phyloP scores from a whole-genome alignment of 2,113 vertebrate species.

The Dendrocopos noguchii region DNA sequence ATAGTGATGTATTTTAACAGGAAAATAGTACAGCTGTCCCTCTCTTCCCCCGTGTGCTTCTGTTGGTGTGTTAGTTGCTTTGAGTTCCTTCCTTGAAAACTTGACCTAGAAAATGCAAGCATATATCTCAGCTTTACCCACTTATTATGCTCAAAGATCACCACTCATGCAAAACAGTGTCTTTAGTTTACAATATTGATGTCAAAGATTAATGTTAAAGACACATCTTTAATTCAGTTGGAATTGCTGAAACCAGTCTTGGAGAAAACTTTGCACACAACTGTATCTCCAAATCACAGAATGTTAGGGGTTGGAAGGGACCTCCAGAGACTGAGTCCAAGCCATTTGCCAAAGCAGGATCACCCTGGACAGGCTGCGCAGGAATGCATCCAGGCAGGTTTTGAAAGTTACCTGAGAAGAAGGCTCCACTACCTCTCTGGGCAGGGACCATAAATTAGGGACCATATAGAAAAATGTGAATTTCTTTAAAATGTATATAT shows the following conservation, averaged over 20 bases:
- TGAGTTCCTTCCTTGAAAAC: constrained; percentile 1
- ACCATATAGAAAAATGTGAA: not conserved
- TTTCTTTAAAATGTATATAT: not conserved
- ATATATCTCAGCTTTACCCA: not conserved
- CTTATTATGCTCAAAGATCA: not conserved
- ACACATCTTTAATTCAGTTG: not conserved
- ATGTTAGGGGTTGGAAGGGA: too few relatives aligned
- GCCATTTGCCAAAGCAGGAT: too few relatives aligned
- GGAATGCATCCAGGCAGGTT: too few relatives aligned
- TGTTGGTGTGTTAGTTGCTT: not conserved
- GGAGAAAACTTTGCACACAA: not conserved
- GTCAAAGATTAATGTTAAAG: not conserved
- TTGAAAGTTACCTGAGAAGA: too few relatives aligned
- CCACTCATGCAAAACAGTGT: not conserved
- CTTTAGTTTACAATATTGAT: not conserved
- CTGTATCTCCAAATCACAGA: not conserved
- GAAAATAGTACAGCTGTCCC: constrained; percentile 31
- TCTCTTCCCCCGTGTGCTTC: constrained; percentile 2
- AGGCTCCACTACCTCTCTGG: too few relatives aligned
- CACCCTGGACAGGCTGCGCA: too few relatives aligned
- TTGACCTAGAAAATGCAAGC: not conserved
- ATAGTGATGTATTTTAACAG: constrained; percentile 24
- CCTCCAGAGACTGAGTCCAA: too few relatives aligned
- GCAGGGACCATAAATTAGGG: not conserved
- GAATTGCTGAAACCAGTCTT: not conserved